A percentile compares a stretch with the other conserved stretches of the same genome.
phyloP scores from a whole-genome alignment of 2,797 vertebrate species.

The Thamnophis elegans region DNA sequence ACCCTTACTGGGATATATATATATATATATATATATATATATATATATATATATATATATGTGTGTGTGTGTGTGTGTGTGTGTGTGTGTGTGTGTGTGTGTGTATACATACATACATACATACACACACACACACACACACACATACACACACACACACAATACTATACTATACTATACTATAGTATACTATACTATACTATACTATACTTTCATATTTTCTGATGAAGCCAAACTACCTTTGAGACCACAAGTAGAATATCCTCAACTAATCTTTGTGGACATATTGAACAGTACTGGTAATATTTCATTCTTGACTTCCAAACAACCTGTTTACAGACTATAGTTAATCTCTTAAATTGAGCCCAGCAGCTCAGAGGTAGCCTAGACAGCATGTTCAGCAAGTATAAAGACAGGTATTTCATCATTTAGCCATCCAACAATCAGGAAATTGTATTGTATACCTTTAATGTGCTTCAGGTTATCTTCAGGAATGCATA shows the following conservation, averaged over 20 bases:
- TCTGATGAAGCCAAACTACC: neutral
- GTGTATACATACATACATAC: too few species aligned
- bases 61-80: too few species aligned
- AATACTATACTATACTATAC: too few species aligned
- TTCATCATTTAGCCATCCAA: neutral
- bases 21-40: too few species aligned
- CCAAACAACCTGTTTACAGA: neutral
- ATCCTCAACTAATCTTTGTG: neutral
- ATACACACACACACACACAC: too few species aligned
- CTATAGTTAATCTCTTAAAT: neutral
- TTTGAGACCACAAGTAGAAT: neutral
- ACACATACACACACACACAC: too few species aligned
- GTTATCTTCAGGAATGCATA: neutral
- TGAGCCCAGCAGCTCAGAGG: neutral
- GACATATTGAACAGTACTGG: neutral
- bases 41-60: too few species aligned
- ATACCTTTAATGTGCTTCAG: neutral
- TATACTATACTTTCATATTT: neutral
- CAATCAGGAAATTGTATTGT: neutral
- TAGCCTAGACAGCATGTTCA: neutral
- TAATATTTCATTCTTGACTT: neutral
- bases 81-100: too few species aligned
- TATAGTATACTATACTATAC: too few species aligned
- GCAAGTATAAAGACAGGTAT: neutral
- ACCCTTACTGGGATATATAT: too few species aligned